Evolutionary conservation across 2,113 vertebrate species (phyloP).

Genomic region (Porphyrio hochstetteri): DNA sequence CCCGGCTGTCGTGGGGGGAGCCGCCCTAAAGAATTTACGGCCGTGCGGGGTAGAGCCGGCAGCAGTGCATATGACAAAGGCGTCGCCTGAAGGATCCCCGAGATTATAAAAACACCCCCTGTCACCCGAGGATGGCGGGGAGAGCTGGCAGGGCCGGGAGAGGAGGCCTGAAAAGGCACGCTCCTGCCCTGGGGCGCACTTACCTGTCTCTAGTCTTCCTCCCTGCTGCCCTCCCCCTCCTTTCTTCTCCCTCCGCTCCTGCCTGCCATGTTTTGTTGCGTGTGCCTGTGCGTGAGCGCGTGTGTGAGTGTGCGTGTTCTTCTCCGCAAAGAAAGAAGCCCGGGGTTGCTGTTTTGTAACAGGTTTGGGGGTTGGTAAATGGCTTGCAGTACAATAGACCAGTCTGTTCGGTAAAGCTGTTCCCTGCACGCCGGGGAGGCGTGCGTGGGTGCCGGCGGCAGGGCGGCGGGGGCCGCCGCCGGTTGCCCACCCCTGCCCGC

Average conservation of each 20-base stretch:
- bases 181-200: slow-evolving; percentile 40
- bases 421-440: neutral
- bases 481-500: neutral
- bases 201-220: slow-evolving; percentile 47
- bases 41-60: neutral
- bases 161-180: slow-evolving; percentile 60
- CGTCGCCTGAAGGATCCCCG: neutral
- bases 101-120: slow-evolving; percentile 45
- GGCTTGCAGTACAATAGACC: slow-evolving; percentile 33
- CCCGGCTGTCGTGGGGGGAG: neutral
- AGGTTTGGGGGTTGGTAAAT: slow-evolving; percentile 38
- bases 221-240: neutral
- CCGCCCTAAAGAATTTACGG: neutral
- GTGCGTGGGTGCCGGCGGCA: neutral
- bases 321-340: neutral
- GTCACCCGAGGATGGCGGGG: slow-evolving; percentile 37
- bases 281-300: neutral
- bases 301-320: neutral
- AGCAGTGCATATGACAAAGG: neutral
- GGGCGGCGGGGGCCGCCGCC: neutral
- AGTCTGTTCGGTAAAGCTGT: slow-evolving; percentile 12
- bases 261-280: neutral
- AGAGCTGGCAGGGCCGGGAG: slow-evolving; percentile 30
- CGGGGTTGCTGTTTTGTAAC: slow-evolving; percentile 17
- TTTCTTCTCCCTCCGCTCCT: neutral